These are phyloP conservation scores for Chymomyza caudatula DNA, from an alignment of 2,888 invertebrate genomes.

Conservation along the genomic window DNA sequence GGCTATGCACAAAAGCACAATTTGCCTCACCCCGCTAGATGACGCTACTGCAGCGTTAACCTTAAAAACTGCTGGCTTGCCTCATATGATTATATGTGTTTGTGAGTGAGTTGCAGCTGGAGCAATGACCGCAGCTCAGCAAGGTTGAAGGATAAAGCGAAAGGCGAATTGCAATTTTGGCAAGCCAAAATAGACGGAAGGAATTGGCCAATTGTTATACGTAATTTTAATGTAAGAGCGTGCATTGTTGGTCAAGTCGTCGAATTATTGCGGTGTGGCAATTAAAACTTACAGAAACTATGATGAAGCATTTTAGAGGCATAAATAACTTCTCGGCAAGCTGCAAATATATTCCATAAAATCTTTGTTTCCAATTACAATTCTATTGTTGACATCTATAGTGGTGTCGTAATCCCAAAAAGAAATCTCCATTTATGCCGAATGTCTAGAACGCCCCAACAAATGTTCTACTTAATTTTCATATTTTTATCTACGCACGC, in stretches of 20 bases:
- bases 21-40: constrained; percentile 36
- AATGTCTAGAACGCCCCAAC: background rate
- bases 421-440: background rate
- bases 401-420: background rate
- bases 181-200: background rate
- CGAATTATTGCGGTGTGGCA: background rate
- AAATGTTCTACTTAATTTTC: constrained; percentile 20
- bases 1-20: background rate
- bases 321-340: background rate
- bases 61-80: constrained; percentile 51
- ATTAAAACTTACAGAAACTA: background rate
- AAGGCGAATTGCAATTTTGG: constrained; percentile 22
- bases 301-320: background rate
- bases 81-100: too few species aligned
- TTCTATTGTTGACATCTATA: background rate
- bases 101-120: constrained; percentile 42
- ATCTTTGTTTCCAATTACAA: too few species aligned
- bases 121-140: constrained; percentile 71
- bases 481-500: constrained; percentile 53
- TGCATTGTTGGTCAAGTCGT: background rate
- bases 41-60: constrained; percentile 55
- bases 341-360: too few species aligned
- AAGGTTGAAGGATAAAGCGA: constrained; percentile 69
- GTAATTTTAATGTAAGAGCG: background rate
- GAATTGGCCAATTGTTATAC: background rate